Conservation (phyloP, 2,888 invertebrate species). For the Oscheius sp. region DNA sequence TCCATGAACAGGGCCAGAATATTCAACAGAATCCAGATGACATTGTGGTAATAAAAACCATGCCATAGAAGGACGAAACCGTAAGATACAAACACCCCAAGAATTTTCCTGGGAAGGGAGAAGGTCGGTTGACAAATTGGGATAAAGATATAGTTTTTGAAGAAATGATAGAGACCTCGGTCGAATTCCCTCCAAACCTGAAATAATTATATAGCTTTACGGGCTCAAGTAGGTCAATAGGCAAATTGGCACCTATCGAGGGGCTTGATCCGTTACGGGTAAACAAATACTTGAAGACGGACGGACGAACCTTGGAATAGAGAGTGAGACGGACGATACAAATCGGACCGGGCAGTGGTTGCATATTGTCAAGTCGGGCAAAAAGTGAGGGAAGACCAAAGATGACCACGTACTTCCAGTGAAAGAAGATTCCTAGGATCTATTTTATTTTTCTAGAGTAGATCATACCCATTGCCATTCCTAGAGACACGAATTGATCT, state of each 20-base stretch:
- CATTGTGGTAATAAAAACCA: constrained; percentile 71
- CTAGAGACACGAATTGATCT: constrained; percentile 65
- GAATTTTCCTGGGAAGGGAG: constrained; percentile 70
- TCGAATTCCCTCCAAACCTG: constrained; percentile 73
- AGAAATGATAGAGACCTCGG: constrained; percentile 72
- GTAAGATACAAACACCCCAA: constrained; percentile 72
- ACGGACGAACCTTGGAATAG: constrained; percentile 70
- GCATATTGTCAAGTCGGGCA: constrained; percentile 71
- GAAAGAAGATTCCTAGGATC: constrained; percentile 72
- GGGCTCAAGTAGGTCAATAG: constrained; percentile 22
- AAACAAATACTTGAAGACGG: constrained; percentile 11
- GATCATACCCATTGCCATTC: constrained; percentile 66
- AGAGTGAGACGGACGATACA: constrained; percentile 73
- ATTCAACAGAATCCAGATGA: constrained; percentile 72
- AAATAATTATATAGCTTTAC: not conserved
- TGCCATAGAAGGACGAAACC: constrained; percentile 73
- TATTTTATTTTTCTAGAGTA: not conserved
- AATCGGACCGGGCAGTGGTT: constrained; percentile 71
- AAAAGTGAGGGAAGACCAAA: constrained; percentile 72
- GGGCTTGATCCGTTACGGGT: constrained; percentile 20
- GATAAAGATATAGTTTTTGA: constrained; percentile 73
- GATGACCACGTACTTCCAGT: constrained; percentile 73
- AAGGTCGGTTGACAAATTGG: constrained; percentile 72
- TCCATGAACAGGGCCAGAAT: constrained; percentile 71
- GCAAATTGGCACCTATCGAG: constrained; percentile 23